phyloP scores from a whole-genome alignment of 2,797 vertebrate genomes.

The Rhabdomys pumilio region DNA sequence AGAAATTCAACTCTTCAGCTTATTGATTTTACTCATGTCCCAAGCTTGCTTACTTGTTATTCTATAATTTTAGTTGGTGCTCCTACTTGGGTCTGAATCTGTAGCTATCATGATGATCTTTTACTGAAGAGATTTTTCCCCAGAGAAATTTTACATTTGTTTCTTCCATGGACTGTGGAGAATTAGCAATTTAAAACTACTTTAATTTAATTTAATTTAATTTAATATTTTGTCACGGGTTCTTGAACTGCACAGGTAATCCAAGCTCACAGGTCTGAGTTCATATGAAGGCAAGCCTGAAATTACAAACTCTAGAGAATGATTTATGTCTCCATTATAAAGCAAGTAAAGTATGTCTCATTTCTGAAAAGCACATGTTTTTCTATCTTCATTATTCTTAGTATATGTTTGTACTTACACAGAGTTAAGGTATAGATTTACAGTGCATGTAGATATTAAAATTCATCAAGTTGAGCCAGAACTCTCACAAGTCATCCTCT shows the following conservation, averaged over 20 bases:
- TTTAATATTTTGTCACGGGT: neutral
- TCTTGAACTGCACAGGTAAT: neutral
- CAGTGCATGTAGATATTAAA: neutral
- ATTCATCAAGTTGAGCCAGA: neutral
- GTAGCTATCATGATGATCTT: neutral
- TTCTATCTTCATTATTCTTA: neutral
- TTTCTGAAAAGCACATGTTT: constrained; percentile 2
- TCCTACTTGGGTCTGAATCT: neutral
- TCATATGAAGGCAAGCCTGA: neutral
- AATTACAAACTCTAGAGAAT: neutral
- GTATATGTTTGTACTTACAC: neutral
- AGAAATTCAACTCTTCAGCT: neutral
- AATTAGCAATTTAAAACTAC: neutral
- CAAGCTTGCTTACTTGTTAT: neutral
- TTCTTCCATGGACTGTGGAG: neutral
- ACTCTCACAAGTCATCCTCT: neutral
- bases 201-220: constrained; percentile 47
- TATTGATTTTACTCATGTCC: neutral
- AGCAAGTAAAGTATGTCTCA: neutral
- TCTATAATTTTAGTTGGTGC: neutral
- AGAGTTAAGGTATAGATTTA: neutral
- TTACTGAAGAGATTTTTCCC: neutral
- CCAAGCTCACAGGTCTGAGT: constrained; percentile 37
- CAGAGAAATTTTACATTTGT: constrained; percentile 20
- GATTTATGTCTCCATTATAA: constrained; percentile 16